These are phyloP conservation scores for Poecilia latipinna DNA, from an alignment of 2,113 vertebrate species.

Conservation along the genomic window DNA sequence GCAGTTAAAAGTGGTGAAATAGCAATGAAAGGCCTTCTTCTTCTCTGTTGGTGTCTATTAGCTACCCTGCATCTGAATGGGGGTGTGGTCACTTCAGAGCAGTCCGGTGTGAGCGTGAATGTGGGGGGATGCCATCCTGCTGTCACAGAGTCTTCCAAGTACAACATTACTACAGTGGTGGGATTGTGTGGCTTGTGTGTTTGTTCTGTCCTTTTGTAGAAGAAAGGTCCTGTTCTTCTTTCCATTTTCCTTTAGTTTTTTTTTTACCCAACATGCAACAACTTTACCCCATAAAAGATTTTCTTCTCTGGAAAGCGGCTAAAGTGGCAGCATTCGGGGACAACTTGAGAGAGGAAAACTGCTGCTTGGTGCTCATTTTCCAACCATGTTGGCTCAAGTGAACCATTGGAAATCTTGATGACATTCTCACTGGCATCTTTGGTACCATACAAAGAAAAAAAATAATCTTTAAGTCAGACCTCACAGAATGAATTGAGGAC, in stretches of 20 bases:
- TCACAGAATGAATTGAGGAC: constrained; percentile 22
- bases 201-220: constrained; percentile 58
- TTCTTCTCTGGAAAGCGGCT: constrained; percentile 50
- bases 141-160: constrained; percentile 65
- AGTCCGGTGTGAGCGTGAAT: constrained; percentile 34
- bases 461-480: constrained; percentile 2
- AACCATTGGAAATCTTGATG: constrained; percentile 29
- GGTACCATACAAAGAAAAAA: constrained; percentile 29
- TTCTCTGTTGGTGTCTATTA: constrained; percentile 51
- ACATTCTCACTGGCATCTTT: constrained; percentile 44
- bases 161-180: constrained; percentile 74
- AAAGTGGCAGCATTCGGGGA: not conserved
- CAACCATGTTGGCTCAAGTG: constrained; percentile 23
- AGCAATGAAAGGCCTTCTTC: constrained; percentile 73
- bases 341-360: not conserved
- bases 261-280: constrained; percentile 31
- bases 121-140: constrained; percentile 52
- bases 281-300: constrained; percentile 41
- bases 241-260: too few relatives aligned
- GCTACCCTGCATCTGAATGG: constrained; percentile 50
- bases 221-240: constrained; percentile 36
- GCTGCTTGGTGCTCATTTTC: not conserved
- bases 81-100: constrained; percentile 49
- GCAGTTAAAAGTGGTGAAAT: constrained; percentile 57
- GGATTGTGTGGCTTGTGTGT: constrained; percentile 65